Base-by-base conservation (phyloP, 2,888 invertebrate species). In the Dicranocentrus wangi region DNA sequence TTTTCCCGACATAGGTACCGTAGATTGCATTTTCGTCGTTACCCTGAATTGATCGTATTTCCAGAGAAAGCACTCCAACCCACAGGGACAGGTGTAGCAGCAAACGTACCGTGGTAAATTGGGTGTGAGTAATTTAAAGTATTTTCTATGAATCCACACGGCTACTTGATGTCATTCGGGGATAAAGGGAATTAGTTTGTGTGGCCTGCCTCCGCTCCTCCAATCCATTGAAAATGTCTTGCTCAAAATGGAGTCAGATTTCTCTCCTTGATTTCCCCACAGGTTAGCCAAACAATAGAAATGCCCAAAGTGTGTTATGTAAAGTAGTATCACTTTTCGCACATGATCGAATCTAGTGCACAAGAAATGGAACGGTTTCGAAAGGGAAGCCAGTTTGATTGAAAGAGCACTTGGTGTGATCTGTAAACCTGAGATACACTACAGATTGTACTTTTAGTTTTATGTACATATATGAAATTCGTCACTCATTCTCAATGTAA, bases 281-380 rank as follows among this genome's bases (percentile, higher is more conserved):
- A 79, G 79, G 51, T 43, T 79, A 32, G 27, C 17, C 60, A 72
- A 66, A 79, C 72, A 79, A 79, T 79, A 27, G 25, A 42, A 47
- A 19, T 32, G 17, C 32, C 13, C 32, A 19, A 69, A 63, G 63
- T 60, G 70, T 25, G 69, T 61, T 77, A 76, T 76, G 68, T 28
- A 76, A 76, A 76, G 68, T 43, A 76, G 76, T 78, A 63, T 78
- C 78, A 78, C 77, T 76, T 76, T 70, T 42, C 53, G 15, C n/a
- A 13, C 32, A 60, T 15, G 15, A 27, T 32, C 32, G 25, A n/a
- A 27, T 32, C 32, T 5, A 60, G 17, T 60, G n/a, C n/a, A n/a
- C n/a, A n/a, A n/a, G 60, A 32, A 60, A 60, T 60, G 3, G 51
- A 55, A 13, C 25, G 55, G 19, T 1, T 55, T 25, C 25, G 25